Base-by-base conservation (phyloP, 2,797 vertebrate species). In the Anguilla marmorata region DNA sequence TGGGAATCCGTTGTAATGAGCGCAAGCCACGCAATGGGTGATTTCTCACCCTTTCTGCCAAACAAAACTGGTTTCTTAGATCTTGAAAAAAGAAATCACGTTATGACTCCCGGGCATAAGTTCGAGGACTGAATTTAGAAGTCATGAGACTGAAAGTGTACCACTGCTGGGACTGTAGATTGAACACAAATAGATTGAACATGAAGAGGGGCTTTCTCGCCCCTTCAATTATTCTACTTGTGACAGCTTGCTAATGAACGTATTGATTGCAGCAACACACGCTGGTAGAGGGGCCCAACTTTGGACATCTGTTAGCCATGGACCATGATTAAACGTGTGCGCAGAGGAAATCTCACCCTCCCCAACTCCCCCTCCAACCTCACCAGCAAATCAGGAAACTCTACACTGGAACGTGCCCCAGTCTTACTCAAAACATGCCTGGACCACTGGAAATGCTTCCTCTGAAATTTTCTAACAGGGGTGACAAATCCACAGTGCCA, bases 241-340 rank as follows among this genome's bases (percentile, higher is more conserved):
- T 50, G 79, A 48, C 79, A 82, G 79, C 79, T 82, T 8, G 21
- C 79, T 82, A 82, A 82, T 50, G 79, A 82, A 45, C 45, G 1
- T 41, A 82, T 82, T 82, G 79, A n/a, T 6, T 45, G 76, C 86
- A 69, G 80, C n/a, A 37, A 37, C 80, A 69, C 60, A 58, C 30
- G 11, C 58, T 87, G 83, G 82, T 85, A 33, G 27, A 27, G 87
- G 50, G 63, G 79, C 79, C 79, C 79, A 50, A 9, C 19, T 82
- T 50, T 11, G 45, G 93, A 95, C 95, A 96, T 96, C 94, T 95
- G 95, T 93, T 95, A 95, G 94, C 94, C 95, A 95, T 95, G 93
- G 82, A 90, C 91, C 24, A 41, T 94, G 91, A 95, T 94, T 95
- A 93, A 95, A 93, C 93, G 91, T 93, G 94, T 93, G 91, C 92